Conservation (phyloP, 2,888 invertebrate species). For the Furcula furcula region DNA sequence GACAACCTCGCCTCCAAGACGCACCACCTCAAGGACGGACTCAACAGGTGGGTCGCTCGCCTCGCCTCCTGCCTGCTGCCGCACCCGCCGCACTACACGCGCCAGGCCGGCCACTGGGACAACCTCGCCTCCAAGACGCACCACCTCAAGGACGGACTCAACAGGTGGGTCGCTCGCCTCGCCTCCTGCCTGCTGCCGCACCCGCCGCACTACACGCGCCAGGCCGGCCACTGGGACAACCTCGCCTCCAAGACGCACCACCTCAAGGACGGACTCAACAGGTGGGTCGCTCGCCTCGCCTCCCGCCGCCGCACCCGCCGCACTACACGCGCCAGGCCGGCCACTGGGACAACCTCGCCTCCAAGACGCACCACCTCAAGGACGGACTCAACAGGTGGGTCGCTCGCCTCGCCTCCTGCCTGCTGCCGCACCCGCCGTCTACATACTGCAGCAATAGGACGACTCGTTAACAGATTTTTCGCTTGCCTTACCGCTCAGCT, state of each 20-base stretch:
- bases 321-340: slow-evolving; percentile 98
- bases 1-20: slow-evolving; percentile 93
- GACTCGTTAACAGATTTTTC: too few relatives aligned
- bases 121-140: too few relatives aligned
- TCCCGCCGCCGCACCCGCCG: slow-evolving; percentile 96
- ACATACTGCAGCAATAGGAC: background rate
- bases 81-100: slow-evolving; percentile 5
- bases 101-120: too few relatives aligned
- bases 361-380: slow-evolving; percentile 94
- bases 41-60: slow-evolving; percentile 87
- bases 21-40: slow-evolving; percentile 96
- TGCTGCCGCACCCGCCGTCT: too few relatives aligned
- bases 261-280: slow-evolving; percentile 96
- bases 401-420: too few relatives aligned
- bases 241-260: slow-evolving; percentile 93
- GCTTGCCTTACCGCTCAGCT: too few relatives aligned
- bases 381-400: slow-evolving; percentile 92
- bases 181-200: slow-evolving; percentile 97
- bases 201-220: slow-evolving; percentile 96
- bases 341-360: slow-evolving; percentile 95
- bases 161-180: too few relatives aligned
- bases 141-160: too few relatives aligned
- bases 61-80: too few relatives aligned
- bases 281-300: slow-evolving; percentile 31
- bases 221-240: slow-evolving; percentile 98